Evolutionary conservation across 2,888 invertebrate genomes (phyloP), one percentile per base, ranked within the genome.

Genomic region (Branchellion lobata): DNA sequence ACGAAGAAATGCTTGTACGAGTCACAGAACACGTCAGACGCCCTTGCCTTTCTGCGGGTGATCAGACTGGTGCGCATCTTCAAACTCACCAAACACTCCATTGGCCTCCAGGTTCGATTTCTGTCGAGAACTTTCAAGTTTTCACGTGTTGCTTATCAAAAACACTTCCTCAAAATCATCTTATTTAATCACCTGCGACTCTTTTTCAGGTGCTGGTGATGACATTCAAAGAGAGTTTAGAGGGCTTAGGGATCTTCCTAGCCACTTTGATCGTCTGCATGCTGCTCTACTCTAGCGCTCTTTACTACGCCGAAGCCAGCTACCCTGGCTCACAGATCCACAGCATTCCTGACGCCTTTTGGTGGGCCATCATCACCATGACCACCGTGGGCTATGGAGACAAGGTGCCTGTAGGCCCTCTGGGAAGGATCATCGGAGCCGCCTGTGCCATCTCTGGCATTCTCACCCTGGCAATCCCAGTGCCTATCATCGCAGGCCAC

Each of bases 401-500:
- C 81, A 85, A 87, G 77, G 87, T 29, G 87, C 87, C 18, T 84
- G 85, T 31, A 85, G 87, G 24, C 82, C 85, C 2, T 83, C 84
- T 82, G 87, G 87, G 27, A 86, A 86, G 86, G 80, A 78, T 87
- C 3, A 85, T 87, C 29, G 87, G 87, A 18, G 84, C 84, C 73
- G 82, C 86, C 65, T 87, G 87, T 83, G 87, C 87, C 24, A 82
- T 89, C 65, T 86, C 87, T 65, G 89, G 89, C n/a, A 87, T 88
- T 5, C 85, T 89, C 40, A 87, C 88, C 27, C 85, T 89, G 34
- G 88, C 89, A 5, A 86, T 89, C 33, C 89, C 88, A 8, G 88
- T 89, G 27, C 89, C 89, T 0, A 88, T 89, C 57, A 88, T 89
- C 77, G 88, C 89, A 1, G 87, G 88, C 75, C 89, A 89, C 84